Evolutionary conservation across 2,888 invertebrate species (phyloP), one percentile per base, ranked within the genome.

Genomic region (Leptinotarsa tumamoca): DNA sequence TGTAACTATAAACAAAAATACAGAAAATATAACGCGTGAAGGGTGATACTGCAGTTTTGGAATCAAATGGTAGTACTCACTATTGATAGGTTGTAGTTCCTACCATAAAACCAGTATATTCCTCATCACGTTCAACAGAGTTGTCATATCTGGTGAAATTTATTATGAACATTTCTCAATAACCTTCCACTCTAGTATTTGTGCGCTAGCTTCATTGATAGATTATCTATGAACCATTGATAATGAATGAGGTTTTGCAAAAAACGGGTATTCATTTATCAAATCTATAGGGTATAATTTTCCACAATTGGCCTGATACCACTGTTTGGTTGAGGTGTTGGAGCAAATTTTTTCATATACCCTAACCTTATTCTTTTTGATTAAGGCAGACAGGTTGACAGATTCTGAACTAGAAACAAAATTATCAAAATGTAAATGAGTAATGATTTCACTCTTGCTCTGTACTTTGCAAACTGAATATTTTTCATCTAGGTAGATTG

Each of bases 41-140:
- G 49, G 2, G n/a, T 18, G 18, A 67, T 14, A 67, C 33, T n/a
- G 67, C 67, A 4, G 33, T 49, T 18, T 67, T 43, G n/a, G 43
- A 14, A 17, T n/a, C 49, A 43, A 43, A 67, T 4, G 49, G n/a
- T 10, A 49, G 17, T 4, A 17, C 67, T 10, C 43, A 13, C 43
- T 2, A 67, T 17, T 67, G 49, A 43, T 43, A 67, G 18, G 43
- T 33, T 10, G 18, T 13, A 23, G 43, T 67, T n/a, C 14, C 67
- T n/a, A 54, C 54, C 54, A 54, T n/a, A 21, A 67, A 67, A 43
- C 10, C n/a, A 1, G 67, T 67, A n/a, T 43, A 67, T 33, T 67
- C 43, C 23, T 17, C 13, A 23, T 63, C 14, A 5, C 18, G 54
- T 54, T 54, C 18, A 14, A 54, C 54, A 54, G 18, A 15, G 54